Evolutionary conservation across 2,888 invertebrate genomes (phyloP).

Genomic region (Baccha elongata): DNA sequence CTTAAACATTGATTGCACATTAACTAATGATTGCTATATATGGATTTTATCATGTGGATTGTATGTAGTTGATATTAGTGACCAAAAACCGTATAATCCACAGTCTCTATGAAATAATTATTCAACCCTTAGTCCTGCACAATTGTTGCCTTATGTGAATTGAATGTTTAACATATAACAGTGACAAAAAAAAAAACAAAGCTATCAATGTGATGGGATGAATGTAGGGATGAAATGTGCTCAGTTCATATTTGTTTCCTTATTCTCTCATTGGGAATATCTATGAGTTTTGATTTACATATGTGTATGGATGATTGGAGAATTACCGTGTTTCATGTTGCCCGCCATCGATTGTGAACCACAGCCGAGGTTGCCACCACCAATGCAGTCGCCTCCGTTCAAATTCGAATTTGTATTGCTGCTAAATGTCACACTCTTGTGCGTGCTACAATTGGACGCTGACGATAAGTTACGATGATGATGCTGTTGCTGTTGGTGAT

Average conservation of each 20-base stretch:
- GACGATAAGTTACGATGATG: conserved; percentile 82
- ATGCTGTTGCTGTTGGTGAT: conserved; percentile 75
- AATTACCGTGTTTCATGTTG: conserved; percentile 82
- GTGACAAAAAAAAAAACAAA: neutral
- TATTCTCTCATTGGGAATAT: conserved; percentile 5
- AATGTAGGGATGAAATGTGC: conserved; percentile 9
- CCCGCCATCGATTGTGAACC: conserved; percentile 82
- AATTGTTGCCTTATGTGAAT: conserved; percentile 6
- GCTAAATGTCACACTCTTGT: conserved; percentile 82
- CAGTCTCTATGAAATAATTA: no score
- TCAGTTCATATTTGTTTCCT: conserved; percentile 5
- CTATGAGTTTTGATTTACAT: conserved; percentile 4
- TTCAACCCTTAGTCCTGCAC: neutral
- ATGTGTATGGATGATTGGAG: conserved; percentile 27
- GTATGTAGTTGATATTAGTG: neutral
- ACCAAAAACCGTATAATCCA: neutral
- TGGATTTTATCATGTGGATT: neutral
- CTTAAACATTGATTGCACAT: neutral
- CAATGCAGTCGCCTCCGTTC: conserved; percentile 80
- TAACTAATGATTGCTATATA: neutral
- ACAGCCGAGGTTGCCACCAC: conserved; percentile 80
- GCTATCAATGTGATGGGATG: neutral
- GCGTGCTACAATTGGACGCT: conserved; percentile 82
- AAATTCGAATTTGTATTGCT: conserved; percentile 77
- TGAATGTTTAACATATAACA: conserved; percentile 14